Base-by-base conservation (phyloP, 2,888 invertebrate genomes). In the Tubulanus polymorphus region DNA sequence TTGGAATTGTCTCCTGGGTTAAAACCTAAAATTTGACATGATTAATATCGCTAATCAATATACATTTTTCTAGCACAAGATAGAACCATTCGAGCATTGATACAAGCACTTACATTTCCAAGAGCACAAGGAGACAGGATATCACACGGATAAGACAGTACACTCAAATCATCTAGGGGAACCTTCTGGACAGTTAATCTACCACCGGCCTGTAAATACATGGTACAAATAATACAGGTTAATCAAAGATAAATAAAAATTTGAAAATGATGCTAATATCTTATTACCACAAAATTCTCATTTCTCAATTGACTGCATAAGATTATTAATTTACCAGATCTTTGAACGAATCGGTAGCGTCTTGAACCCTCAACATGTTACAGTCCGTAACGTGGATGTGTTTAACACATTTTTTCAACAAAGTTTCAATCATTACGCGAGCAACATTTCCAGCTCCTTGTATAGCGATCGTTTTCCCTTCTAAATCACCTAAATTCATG, bases 391-490 rank as follows among this genome's bases (percentile, higher is more conserved):
- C 66, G 54, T 62, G 64, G n/a, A 71, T 63, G 45, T 65, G 64
- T 18, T 51, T 48, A 3, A 63, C 69, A 28, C 58, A 61, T 37
- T 64, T 60, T 48, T 65, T 56, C 32, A 71, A 47, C 25, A 71
- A 57, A 48, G 66, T 62, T 20, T 63, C 62, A 15, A 68, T 61
- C 3, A 71, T 53, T 3, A 62, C 65, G 27, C 61, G 57, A 48
- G 67, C 70, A 49, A 70, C 65, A 51, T 61, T 61, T 20, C 71
- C 71, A 28, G 67, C 66, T 18, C 71, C 71, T 51, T 71, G 70
- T 37, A 71, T 63, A 3, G 66, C 66, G 1, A 71, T 64, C 25
- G 53, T 60, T 56, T 70, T 69, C 2, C 65, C 69, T 53, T 62
- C 55, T 45, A 70, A 46, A 15, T 61, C 50, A 5, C 71, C 71